These are phyloP conservation scores for Pomacea canaliculata DNA, from an alignment of 2,888 invertebrate species.

Conservation along the genomic window DNA sequence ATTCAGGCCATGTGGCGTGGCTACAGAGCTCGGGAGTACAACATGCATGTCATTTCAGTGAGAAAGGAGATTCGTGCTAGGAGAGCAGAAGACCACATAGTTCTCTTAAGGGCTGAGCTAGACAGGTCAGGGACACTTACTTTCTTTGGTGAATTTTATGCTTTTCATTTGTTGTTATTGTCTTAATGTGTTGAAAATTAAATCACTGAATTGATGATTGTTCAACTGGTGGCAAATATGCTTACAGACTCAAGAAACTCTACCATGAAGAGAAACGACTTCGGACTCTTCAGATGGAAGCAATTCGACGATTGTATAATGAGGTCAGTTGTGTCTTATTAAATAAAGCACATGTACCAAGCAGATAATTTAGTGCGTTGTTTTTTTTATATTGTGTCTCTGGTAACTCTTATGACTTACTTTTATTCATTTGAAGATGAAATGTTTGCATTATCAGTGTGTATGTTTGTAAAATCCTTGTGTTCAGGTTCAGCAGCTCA, in stretches of 20 bases:
- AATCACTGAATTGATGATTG: no score
- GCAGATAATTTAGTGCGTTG: no score
- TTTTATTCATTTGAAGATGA: no score
- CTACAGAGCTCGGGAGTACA: conserved; percentile 55
- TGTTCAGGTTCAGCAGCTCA: conserved; percentile 33
- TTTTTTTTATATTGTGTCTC: no score
- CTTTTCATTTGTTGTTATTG: no score
- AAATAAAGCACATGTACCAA: no score
- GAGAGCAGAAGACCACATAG: conserved; percentile 65
- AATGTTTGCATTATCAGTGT: no score
- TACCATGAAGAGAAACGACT: conserved; percentile 64
- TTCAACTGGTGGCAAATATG: no score
- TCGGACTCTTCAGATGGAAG: conserved; percentile 62
- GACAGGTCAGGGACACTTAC: conserved; percentile 44
- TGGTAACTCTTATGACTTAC: no score
- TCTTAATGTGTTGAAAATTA: no score
- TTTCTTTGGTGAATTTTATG: not conserved
- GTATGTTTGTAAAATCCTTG: no score
- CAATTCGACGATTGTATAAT: conserved; percentile 60
- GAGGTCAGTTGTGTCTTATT: conserved; percentile 48
- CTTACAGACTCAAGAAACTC: conserved; percentile 55
- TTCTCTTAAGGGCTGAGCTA: conserved; percentile 54
- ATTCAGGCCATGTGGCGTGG: conserved; percentile 67
- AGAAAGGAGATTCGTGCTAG: conserved; percentile 63
- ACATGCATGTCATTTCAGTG: conserved; percentile 53